A percentile compares a stretch with the other conserved stretches of the same genome.
Evolutionary conservation across 2,113 vertebrate genomes (phyloP).

Genomic region (Campylomormyrus numenius): DNA sequence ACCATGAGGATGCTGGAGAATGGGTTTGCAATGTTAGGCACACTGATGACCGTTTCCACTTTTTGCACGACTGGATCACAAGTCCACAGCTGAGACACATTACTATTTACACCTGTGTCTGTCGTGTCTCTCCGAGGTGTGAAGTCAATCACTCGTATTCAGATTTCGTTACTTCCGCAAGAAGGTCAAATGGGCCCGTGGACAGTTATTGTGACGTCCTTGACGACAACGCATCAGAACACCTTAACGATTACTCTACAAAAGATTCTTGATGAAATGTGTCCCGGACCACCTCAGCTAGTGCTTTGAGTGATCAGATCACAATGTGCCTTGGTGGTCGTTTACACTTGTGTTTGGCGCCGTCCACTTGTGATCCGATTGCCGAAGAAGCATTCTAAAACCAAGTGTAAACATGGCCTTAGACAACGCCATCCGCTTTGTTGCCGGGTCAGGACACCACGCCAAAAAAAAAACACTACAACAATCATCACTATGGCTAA

Average conservation of each 20-base stretch:
- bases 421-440: neutral
- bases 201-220: neutral
- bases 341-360: neutral
- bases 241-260: neutral
- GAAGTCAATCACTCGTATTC: too few relatives aligned
- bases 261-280: neutral
- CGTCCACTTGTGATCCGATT: too few relatives aligned
- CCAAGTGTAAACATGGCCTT: neutral
- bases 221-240: neutral
- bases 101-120: neutral
- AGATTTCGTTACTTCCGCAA: neutral
- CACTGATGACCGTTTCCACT: neutral
- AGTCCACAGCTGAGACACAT: neutral
- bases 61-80: neutral
- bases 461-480: too few relatives aligned
- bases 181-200: neutral
- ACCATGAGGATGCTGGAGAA: neutral
- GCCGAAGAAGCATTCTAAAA: too few relatives aligned
- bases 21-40: neutral
- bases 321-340: neutral
- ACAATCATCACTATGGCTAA: too few relatives aligned
- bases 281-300: neutral
- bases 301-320: neutral
- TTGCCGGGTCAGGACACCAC: neutral
- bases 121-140: too few relatives aligned